Percentiles rank a stretch among this genome's conserved stretches.
Conservation (phyloP, 2,797 vertebrate genomes). For the Iguana delicatissima region DNA sequence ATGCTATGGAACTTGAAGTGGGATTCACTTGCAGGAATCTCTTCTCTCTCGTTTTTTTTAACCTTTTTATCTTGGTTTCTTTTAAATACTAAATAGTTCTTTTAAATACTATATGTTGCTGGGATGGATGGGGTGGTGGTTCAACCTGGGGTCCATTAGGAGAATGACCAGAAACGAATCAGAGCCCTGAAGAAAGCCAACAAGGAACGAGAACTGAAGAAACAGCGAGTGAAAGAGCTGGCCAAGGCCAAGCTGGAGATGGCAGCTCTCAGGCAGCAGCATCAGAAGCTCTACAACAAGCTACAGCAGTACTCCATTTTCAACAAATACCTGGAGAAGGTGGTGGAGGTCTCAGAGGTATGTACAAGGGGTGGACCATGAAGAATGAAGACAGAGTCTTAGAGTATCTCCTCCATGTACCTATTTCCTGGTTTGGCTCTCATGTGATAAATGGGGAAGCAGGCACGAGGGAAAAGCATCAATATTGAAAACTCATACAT, state of each 20-base stretch:
- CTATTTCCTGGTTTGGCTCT: not conserved
- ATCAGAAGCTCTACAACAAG: constrained; percentile 61
- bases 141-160: constrained; percentile 53
- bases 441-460: not conserved
- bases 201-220: constrained; percentile 68
- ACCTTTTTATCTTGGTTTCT: not conserved
- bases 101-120: not conserved
- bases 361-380: not conserved
- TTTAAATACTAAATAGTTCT: not conserved
- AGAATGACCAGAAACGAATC: constrained; percentile 74
- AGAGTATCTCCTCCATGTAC: not conserved
- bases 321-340: constrained; percentile 74
- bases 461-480: not conserved
- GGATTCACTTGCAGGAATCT: not conserved
- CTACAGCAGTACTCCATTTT: constrained; percentile 73
- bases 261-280: constrained; percentile 51
- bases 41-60: not conserved
- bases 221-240: constrained; percentile 60
- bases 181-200: constrained; percentile 72
- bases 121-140: not conserved
- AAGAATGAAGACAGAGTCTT: not conserved
- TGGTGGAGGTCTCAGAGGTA: constrained; percentile 73
- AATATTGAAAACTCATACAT: not conserved
- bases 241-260: constrained; percentile 68
- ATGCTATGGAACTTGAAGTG: not conserved